Conservation (phyloP, 2,888 invertebrate genomes). For the Aplocera efformata region DNA sequence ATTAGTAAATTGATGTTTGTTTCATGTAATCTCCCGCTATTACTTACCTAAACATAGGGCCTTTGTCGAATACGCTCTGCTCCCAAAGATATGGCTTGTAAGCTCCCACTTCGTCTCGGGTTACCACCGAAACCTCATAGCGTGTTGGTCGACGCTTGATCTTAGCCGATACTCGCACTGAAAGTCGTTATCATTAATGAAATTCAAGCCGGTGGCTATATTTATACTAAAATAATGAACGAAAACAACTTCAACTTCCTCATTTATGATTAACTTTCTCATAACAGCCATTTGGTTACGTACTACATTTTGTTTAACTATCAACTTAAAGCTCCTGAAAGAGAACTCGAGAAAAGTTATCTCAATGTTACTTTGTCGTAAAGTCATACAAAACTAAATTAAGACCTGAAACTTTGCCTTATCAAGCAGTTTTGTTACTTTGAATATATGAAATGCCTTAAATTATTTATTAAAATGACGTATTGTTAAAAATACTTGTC, state of each 20-base stretch:
- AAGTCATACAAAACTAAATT: conserved; percentile 6
- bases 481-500: too few species aligned
- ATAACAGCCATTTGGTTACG: too few species aligned
- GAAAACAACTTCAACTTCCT: too few species aligned
- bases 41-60: conserved; percentile 91
- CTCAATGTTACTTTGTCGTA: neutral
- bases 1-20: neutral
- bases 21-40: too few species aligned
- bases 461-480: too few species aligned
- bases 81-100: conserved; percentile 98
- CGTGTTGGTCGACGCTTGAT: conserved; percentile 92
- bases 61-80: conserved; percentile 96
- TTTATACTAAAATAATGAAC: too few species aligned
- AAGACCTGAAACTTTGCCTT: neutral
- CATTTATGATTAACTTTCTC: too few species aligned
- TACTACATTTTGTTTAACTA: neutral
- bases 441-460: too few species aligned
- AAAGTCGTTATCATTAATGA: conserved; percentile 11
- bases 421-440: neutral
- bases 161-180: conserved; percentile 92
- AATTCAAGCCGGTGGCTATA: neutral
- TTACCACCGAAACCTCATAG: conserved; percentile 95
- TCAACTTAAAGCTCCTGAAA: too few species aligned
- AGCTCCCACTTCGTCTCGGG: conserved; percentile 96
- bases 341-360: neutral